Evolutionary conservation across 1,140 invertebrate genomes (phyloP).

Genomic region (Coelopa frigida): DNA sequence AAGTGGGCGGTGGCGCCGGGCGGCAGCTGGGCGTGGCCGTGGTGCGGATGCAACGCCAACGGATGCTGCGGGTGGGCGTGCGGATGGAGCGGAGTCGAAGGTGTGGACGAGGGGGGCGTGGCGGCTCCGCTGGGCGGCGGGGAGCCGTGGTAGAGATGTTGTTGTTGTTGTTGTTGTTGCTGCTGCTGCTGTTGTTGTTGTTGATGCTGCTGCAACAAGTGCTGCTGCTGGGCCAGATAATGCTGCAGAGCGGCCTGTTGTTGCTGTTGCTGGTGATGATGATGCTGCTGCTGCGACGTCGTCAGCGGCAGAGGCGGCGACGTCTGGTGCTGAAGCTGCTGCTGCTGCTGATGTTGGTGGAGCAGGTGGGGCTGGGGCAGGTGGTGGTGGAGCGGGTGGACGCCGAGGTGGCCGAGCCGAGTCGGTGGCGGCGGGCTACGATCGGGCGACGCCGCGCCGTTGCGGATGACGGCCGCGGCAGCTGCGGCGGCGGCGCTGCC

Average conservation of each 20-base stretch:
- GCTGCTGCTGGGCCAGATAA: constrained; percentile 35
- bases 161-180: constrained; percentile 15
- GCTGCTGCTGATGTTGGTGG: constrained; percentile 22
- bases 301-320: neutral
- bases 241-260: constrained; percentile 32
- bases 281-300: neutral
- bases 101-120: too few relatives aligned
- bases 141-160: neutral
- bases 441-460: neutral
- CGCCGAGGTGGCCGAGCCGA: neutral
- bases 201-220: constrained; percentile 22
- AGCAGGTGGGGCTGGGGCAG: neutral
- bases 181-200: constrained; percentile 22
- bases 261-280: constrained; percentile 26
- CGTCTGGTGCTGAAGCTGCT: constrained; percentile 16
- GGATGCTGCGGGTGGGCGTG: constrained; percentile 17
- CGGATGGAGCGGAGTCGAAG: constrained; percentile 13
- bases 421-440: neutral
- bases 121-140: too few relatives aligned
- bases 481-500: constrained; percentile 46
- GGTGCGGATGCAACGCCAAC: constrained; percentile 32
- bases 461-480: constrained; percentile 18
- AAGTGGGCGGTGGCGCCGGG: constrained; percentile 20
- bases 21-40: constrained; percentile 32
- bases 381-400: neutral